Percentiles rank a stretch among this genome's conserved stretches.
These are phyloP conservation scores for Corvus moneduloides DNA, from an alignment of 2,113 vertebrate species.

Conservation along the genomic window DNA sequence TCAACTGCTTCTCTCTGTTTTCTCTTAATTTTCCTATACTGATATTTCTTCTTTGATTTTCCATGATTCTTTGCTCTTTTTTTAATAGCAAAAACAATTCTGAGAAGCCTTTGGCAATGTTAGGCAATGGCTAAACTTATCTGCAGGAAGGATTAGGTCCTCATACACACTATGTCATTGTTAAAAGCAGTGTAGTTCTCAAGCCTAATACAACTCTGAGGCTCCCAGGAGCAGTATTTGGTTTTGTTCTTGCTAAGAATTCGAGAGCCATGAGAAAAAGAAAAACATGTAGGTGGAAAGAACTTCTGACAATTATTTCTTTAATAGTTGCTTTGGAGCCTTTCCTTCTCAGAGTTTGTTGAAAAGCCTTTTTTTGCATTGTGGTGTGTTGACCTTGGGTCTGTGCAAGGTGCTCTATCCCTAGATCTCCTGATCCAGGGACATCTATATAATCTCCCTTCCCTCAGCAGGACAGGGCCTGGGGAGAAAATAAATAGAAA, in stretches of 20 bases:
- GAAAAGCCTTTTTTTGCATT: neutral
- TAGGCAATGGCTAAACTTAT: neutral
- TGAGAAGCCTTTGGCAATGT: neutral
- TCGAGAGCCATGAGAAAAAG: neutral
- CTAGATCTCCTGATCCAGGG: neutral
- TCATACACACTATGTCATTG: neutral
- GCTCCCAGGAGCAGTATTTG: neutral
- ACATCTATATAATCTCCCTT: neutral
- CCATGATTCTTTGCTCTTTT: neutral
- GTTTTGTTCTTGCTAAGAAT: neutral
- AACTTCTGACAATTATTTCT: neutral
- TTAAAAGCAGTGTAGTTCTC: neutral
- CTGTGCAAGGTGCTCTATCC: neutral
- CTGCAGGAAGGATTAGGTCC: neutral
- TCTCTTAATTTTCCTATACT: neutral
- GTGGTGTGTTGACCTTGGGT: neutral
- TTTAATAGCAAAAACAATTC: neutral
- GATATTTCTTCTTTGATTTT: neutral
- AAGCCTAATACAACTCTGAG: neutral
- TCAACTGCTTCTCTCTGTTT: neutral
- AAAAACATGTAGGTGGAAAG: neutral
- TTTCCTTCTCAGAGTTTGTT: neutral
- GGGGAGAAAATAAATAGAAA: neutral
- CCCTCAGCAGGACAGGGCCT: neutral
- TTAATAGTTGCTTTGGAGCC: neutral